These are phyloP conservation scores for Tetragonisca angustula DNA, from an alignment of 2,888 invertebrate genomes.

Conservation along the genomic window DNA sequence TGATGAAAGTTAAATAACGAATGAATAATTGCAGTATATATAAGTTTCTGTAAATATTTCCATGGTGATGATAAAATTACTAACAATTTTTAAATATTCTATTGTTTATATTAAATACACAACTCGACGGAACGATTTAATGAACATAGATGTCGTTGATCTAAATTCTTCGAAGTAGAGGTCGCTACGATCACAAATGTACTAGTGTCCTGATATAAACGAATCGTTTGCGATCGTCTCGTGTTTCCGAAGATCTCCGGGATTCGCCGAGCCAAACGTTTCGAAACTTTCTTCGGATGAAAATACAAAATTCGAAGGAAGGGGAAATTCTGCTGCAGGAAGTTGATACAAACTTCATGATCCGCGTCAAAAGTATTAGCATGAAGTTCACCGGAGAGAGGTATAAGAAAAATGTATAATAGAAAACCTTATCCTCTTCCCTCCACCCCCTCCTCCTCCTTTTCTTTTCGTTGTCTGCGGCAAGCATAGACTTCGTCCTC, in stretches of 20 bases:
- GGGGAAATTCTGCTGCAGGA: not conserved
- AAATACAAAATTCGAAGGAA: not conserved
- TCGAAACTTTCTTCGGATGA: not conserved
- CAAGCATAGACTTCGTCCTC: not conserved
- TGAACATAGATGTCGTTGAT: no score
- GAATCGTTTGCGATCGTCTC: not conserved
- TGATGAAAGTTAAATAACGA: no score
- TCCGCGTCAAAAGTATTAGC: not conserved
- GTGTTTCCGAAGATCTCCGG: not conserved
- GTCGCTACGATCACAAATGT: no score
- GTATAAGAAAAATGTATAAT: not conserved
- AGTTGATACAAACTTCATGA: not conserved
- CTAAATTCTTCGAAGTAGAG: no score
- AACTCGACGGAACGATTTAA: no score
- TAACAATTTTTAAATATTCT: no score
- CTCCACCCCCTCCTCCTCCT: fast-evolving
- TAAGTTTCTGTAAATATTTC: no score
- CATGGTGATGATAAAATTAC: no score
- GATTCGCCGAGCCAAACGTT: not conserved
- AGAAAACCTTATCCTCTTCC: not conserved
- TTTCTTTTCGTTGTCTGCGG: not conserved
- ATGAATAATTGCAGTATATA: no score
- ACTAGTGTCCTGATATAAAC: no score
- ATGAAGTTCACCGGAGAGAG: not conserved
- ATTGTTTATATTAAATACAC: no score